Evolutionary conservation across 2,113 vertebrate genomes (phyloP).

Genomic region (Rostratula benghalensis): DNA sequence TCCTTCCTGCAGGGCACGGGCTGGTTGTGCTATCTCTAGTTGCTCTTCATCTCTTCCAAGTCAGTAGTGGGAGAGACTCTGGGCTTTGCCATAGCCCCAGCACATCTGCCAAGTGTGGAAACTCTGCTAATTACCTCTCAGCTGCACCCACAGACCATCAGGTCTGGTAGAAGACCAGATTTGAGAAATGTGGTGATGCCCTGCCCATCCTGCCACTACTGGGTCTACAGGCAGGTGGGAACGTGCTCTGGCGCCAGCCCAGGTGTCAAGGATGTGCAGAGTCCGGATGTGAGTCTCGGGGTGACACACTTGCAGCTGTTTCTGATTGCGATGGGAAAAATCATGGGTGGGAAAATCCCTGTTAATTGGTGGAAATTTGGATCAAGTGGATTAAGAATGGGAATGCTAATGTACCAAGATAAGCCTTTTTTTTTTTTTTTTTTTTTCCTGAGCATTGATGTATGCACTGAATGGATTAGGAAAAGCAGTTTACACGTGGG

Average conservation of each 20-base stretch:
- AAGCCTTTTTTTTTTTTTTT: background rate
- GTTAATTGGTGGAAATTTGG: background rate
- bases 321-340: background rate
- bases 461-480: background rate
- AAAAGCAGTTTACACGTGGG: background rate
- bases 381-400: background rate
- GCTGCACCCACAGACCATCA: background rate
- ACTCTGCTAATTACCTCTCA: background rate
- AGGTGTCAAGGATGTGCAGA: rapidly evolving
- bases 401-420: background rate
- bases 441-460: background rate
- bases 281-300: background rate
- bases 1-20: background rate
- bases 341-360: background rate
- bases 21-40: background rate
- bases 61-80: background rate
- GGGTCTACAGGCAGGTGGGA: background rate
- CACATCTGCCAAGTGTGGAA: background rate
- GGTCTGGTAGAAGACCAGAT: background rate
- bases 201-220: background rate
- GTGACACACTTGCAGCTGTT: background rate
- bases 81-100: background rate
- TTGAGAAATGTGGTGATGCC: background rate
- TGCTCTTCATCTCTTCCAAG: background rate
- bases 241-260: background rate